Conservation (phyloP, 2,113 vertebrate species). For the Neotoma lepida region DNA sequence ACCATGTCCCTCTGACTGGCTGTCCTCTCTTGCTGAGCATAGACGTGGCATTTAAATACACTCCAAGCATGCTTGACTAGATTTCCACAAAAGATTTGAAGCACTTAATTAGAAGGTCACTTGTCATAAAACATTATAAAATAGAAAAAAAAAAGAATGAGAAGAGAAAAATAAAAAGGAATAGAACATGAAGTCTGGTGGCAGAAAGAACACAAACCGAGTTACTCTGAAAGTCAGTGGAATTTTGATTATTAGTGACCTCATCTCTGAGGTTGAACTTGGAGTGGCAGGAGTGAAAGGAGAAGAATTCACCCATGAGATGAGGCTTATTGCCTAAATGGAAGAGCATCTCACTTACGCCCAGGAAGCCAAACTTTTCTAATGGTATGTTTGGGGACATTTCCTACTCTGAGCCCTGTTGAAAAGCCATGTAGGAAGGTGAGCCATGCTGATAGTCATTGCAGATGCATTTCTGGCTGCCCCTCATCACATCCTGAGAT, state of each 20-base stretch:
- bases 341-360: not conserved
- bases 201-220: not conserved
- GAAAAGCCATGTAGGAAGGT: not conserved
- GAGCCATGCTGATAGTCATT: not conserved
- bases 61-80: not conserved
- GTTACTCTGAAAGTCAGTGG: not conserved
- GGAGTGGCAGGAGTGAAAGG: not conserved
- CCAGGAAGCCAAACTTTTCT: not conserved
- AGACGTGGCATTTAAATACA: not conserved
- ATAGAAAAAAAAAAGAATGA: constrained; percentile 32
- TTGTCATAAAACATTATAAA: not conserved
- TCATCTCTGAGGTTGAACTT: not conserved
- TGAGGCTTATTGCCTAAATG: not conserved
- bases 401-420: not conserved
- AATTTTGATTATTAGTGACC: not conserved
- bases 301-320: not conserved
- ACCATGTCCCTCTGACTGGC: not conserved
- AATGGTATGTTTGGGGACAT: not conserved
- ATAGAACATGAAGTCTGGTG: not conserved
- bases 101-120: constrained; percentile 42
- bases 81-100: constrained; percentile 17
- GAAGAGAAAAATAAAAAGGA: not conserved
- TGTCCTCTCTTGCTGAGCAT: not conserved
- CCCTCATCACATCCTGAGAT: not conserved
- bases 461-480: not conserved